Base-by-base conservation (phyloP, 2,797 vertebrate genomes). In the Dipus sagitta region DNA sequence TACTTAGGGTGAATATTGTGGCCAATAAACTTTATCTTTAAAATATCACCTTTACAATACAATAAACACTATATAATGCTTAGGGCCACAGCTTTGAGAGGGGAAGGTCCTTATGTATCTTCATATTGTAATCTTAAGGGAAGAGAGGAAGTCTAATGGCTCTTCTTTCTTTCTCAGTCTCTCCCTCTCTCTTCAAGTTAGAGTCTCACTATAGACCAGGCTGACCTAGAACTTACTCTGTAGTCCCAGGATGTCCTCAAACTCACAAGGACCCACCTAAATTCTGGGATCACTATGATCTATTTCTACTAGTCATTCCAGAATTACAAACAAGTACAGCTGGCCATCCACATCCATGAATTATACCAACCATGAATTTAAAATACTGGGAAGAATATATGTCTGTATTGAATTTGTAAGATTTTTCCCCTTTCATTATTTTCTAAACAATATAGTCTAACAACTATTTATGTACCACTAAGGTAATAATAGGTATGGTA, bases 1-100 rank as follows among this genome's bases (percentile, higher is more conserved):
- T 21, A 75, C 58, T 72, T 60, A 38, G 4, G 20, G 13, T 83
- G 42, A 88, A 91, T 76, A 78, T 11, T 72, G 82, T 54, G 7
- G 58, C 24, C 89, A 75, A 10, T 91, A 14, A 74, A 79, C 92
- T 79, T 52, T 62, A 77, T 91, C 30, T 90, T 54, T 68, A 79
- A 89, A 86, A 60, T 75, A 3, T 17, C 67, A 65, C 68, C 24
- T 28, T 34, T 13, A 32, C 74, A 90, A 64, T 38, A 74, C 68
- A 94, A 11, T 58, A 91, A 90, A 74, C 11, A 32, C 3, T 34
- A 34, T 18, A 11, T 70, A 79, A 79, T 42, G 34, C 30, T 58
- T 54, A 13, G 15, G 71, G 28, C 14, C 17, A 71, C 28, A 84
- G 80, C n/a, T 83, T 54, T 28, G 13, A 78, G 23, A 86, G 68